Percentiles rank a stretch among this genome's conserved stretches.
Conservation (phyloP, 2,113 vertebrate species). For the Equus quagga region DNA sequence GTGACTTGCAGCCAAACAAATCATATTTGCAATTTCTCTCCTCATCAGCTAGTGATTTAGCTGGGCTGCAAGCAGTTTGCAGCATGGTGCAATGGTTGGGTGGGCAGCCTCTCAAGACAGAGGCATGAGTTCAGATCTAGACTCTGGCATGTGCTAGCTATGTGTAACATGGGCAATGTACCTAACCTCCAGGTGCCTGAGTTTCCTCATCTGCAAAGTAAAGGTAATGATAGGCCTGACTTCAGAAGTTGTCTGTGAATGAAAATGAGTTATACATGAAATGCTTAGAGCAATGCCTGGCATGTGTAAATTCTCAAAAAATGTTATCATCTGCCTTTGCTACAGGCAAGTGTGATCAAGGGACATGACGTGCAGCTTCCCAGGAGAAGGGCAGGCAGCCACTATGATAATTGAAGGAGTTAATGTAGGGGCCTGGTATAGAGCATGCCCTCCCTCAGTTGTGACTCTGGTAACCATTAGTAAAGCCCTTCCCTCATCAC, state of each 20-base stretch:
- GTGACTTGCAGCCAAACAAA: conserved; percentile 10
- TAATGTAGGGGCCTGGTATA: not conserved
- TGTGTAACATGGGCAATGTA: not conserved
- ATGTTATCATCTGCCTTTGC: not conserved
- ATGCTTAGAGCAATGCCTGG: not conserved
- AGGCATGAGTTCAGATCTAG: not conserved
- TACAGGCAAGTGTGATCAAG: not conserved
- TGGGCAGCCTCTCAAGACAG: not conserved
- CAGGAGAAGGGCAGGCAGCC: not conserved
- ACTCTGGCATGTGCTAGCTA: not conserved
- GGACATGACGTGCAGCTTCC: accelerated
- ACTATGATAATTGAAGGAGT: not conserved
- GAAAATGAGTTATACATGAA: not conserved
- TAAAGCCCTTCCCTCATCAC: not conserved
- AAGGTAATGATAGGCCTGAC: not conserved
- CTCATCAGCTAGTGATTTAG: not conserved
- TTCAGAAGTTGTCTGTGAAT: not conserved
- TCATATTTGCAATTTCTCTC: not conserved
- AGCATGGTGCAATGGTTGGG: not conserved
- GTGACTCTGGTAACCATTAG: not conserved
- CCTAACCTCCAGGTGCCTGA: not conserved
- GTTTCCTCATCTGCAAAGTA: not conserved
- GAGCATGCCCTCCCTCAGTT: not conserved
- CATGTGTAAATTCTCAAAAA: not conserved
- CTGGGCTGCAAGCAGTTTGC: not conserved